phyloP scores from a whole-genome alignment of 2,797 vertebrate genomes.

The Pitangus sulphuratus region DNA sequence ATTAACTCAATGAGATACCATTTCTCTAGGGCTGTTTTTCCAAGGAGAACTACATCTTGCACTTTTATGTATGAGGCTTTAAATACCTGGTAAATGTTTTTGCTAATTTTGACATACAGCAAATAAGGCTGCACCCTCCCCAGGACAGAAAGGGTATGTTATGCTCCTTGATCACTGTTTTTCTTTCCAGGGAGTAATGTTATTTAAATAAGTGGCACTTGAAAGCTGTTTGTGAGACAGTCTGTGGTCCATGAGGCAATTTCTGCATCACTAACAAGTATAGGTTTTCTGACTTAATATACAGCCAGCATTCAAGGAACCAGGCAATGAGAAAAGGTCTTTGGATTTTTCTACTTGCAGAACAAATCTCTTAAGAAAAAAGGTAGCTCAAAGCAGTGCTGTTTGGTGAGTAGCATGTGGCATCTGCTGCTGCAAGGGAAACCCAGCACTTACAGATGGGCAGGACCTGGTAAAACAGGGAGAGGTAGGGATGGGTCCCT shows the following conservation, averaged over 20 bases:
- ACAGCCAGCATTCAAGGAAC: background rate
- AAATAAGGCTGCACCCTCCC: background rate
- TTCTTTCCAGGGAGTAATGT: background rate
- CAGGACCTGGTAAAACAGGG: background rate
- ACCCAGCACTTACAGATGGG: background rate
- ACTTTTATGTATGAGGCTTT: background rate
- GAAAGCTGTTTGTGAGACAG: background rate
- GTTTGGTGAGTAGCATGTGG: background rate
- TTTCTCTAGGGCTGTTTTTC: background rate
- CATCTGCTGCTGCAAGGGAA: background rate
- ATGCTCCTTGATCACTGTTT: background rate
- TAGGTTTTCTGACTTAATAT: background rate
- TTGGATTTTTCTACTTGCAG: background rate
- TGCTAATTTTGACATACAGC: background rate
- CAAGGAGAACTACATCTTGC: background rate
- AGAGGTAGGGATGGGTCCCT: background rate
- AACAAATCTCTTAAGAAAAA: fast-evolving
- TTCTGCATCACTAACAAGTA: background rate
- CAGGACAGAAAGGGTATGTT: background rate
- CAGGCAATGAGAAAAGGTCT: background rate
- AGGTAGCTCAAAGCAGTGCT: background rate
- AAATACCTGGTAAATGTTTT: background rate
- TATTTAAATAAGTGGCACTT: background rate
- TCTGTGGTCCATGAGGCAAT: background rate
- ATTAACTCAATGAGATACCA: fast-evolving